Percentiles rank a stretch among this genome's conserved stretches.
Conservation (phyloP, 2,797 vertebrate species). For the Etheostoma perlongum region DNA sequence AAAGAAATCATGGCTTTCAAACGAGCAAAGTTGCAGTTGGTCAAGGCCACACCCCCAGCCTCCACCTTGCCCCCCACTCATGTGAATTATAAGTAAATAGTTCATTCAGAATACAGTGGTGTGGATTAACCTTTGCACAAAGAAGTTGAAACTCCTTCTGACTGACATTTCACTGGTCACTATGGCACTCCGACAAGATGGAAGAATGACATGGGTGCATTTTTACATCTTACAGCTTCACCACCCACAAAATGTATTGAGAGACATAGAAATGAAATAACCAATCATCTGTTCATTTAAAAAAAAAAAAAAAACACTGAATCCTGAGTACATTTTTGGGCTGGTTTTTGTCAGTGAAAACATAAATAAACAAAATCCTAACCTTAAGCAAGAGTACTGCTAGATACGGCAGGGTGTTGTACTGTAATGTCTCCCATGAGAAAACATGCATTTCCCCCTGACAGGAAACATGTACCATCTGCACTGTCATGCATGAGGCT, state of each 20-base stretch:
- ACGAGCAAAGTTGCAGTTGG: no score
- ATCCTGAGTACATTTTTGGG: background rate
- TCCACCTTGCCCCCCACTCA: background rate
- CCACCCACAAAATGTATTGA: background rate
- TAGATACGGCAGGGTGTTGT: constrained; percentile 32
- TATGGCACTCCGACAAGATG: background rate
- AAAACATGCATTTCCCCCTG: constrained; percentile 58
- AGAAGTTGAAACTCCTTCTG: constrained; percentile 12
- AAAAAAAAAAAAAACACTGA: constrained; percentile 1
- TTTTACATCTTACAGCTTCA: background rate
- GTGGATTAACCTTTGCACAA: constrained; percentile 5
- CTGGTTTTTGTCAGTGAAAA: constrained; percentile 35
- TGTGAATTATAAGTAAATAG: constrained; percentile 19
- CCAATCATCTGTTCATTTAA: background rate
- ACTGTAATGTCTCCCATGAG: constrained; percentile 71
- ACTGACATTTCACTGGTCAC: background rate
- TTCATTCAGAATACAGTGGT: constrained; percentile 34
- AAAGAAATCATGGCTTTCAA: no score
- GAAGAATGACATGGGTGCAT: background rate
- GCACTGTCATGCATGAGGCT: constrained; percentile 51
- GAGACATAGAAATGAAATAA: background rate
- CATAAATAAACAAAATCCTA: constrained; percentile 48
- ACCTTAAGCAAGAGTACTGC: constrained; percentile 38
- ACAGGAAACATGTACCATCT: constrained; percentile 80
- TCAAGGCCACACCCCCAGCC: no score